These are phyloP conservation scores for Subacronicta megacephala DNA, from an alignment of 2,888 invertebrate genomes.

Conservation along the genomic window DNA sequence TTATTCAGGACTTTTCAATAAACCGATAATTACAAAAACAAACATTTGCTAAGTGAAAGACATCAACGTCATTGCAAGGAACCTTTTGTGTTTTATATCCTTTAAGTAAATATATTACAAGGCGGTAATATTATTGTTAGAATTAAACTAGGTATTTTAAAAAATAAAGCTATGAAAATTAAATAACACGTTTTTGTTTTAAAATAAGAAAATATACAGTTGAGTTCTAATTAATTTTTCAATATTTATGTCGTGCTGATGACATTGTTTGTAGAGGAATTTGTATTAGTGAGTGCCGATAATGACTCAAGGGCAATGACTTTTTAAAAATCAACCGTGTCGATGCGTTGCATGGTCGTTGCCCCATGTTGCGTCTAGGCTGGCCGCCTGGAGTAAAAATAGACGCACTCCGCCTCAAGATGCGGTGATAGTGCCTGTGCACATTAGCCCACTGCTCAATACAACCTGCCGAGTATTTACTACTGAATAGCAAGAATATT, in stretches of 20 bases:
- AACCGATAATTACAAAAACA: too few relatives aligned
- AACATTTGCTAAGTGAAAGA: constrained; percentile 62
- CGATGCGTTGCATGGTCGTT: constrained; percentile 79
- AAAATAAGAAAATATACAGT: too few relatives aligned
- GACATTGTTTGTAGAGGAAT: constrained; percentile 18
- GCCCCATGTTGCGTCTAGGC: constrained; percentile 72
- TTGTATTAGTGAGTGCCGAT: constrained; percentile 45
- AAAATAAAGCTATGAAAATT: too few relatives aligned
- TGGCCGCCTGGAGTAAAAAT: constrained; percentile 74
- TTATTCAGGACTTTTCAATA: background rate
- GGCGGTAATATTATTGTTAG: too few relatives aligned
- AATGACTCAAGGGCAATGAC: constrained; percentile 77
- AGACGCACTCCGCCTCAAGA: constrained; percentile 69
- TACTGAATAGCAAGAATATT: constrained; percentile 12
- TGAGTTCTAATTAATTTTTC: too few relatives aligned
- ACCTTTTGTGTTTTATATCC: background rate
- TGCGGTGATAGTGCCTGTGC: constrained; percentile 51
- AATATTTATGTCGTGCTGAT: background rate
- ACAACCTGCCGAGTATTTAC: constrained; percentile 5
- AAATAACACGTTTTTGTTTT: too few relatives aligned
- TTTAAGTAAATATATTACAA: background rate
- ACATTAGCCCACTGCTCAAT: constrained; percentile 39
- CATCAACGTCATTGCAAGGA: constrained; percentile 65
- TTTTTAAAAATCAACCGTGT: constrained; percentile 78
- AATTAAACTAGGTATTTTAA: too few relatives aligned